These are phyloP conservation scores for Cephus pulcher DNA, from an alignment of 2,888 invertebrate species.

Conservation along the genomic window DNA sequence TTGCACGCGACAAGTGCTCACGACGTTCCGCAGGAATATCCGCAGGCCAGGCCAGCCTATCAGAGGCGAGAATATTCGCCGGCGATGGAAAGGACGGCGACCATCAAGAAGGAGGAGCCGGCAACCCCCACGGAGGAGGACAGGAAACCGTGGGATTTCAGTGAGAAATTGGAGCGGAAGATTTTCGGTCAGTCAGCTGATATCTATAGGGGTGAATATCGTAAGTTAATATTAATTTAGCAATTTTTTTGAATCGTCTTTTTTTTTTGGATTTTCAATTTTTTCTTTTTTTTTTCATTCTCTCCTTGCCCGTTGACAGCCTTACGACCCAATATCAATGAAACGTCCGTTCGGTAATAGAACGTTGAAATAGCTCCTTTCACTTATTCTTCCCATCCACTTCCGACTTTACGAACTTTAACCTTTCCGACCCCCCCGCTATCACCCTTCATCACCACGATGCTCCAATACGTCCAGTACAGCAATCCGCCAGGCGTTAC, in stretches of 20 bases:
- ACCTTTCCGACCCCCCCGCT: not conserved
- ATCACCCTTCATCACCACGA: not conserved
- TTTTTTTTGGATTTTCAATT: not conserved
- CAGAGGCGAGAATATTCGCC: constrained; percentile 25
- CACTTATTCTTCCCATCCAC: not conserved
- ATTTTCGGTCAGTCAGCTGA: constrained; percentile 35
- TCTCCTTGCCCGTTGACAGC: not conserved
- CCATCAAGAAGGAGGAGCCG: constrained; percentile 20
- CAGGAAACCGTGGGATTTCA: constrained; percentile 47
- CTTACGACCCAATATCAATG: not conserved
- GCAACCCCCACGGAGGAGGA: constrained; percentile 43
- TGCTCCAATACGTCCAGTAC: not conserved
- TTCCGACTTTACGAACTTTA: not conserved
- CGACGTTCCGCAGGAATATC: constrained; percentile 46
- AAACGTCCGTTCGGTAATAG: not conserved
- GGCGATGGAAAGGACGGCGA: constrained; percentile 18
- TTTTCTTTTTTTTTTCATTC: not conserved
- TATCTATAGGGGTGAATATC: constrained; percentile 19
- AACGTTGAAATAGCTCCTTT: not conserved
- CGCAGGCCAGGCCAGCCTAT: constrained; percentile 35
- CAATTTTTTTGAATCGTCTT: not conserved
- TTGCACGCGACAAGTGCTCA: constrained; percentile 41
- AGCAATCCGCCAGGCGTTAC: not conserved
- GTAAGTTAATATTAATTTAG: constrained; percentile 24
- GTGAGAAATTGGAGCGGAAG: constrained; percentile 39